These are phyloP conservation scores for Lamellibrachia luymesi DNA, from an alignment of 1,140 invertebrate species.

Conservation along the genomic window DNA sequence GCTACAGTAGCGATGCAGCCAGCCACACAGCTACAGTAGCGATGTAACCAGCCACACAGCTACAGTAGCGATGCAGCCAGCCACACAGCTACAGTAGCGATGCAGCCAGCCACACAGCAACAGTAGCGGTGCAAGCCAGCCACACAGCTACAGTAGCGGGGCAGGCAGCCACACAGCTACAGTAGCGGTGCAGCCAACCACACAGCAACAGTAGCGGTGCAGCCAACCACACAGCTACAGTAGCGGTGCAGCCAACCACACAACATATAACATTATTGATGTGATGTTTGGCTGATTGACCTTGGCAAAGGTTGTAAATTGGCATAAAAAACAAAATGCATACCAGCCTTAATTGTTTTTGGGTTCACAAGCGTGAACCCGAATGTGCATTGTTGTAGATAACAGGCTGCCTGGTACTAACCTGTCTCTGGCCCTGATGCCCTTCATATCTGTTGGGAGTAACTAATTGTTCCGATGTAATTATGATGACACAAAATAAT, in stretches of 20 bases:
- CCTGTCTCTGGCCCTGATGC: not conserved
- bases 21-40: not conserved
- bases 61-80: not conserved
- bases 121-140: not conserved
- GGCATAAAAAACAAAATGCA: not conserved
- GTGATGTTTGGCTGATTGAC: not conserved
- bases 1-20: not conserved
- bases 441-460: not conserved
- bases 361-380: not conserved
- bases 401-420: not conserved
- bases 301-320: not conserved
- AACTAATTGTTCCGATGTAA: not conserved
- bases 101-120: not conserved
- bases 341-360: not conserved
- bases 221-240: not conserved
- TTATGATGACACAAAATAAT: not conserved
- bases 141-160: no score
- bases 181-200: not conserved
- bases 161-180: not conserved
- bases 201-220: not conserved
- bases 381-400: not conserved
- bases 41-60: not conserved
- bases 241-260: not conserved
- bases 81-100: not conserved
- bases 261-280: not conserved